Evolutionary conservation across 2,888 invertebrate species (phyloP), one percentile per base, ranked within the genome.

Genomic region (Crocallis elinguaria): DNA sequence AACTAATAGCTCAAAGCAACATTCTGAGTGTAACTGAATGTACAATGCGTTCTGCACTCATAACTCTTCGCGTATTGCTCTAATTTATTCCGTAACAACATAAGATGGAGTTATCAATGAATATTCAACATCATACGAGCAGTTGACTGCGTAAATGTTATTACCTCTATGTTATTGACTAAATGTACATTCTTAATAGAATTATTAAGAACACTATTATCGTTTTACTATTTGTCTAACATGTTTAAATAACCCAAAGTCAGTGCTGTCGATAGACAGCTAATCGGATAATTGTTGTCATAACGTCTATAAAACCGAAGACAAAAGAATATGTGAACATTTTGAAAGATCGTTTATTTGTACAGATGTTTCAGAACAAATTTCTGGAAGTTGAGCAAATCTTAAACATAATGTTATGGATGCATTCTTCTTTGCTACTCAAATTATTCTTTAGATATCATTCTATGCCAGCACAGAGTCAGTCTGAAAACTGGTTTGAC

Each of bases 71-170:
- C 38, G 23, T 14, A n/a, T 45, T 41, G 12, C 45, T 38, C 29
- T 29, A 50, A 49, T 49, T 43, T 42, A 30, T 29, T 36, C 33
- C 30, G 32, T 30, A 35, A 36, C 25, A 51, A 36, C 30, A 41
- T 16, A 23, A 48, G 41, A 33, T 57, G 27, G 13, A 44, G 30
- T 41, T 51, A 30, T 43, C 29, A 43, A 38, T 48, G 37, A 56
- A 46, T 48, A 48, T 46, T 56, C 43, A 49, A 45, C 30, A 25
- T 1, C 23, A 14, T 29, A n/a, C n/a, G n/a, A n/a, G n/a, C n/a
- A 23, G 12, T 14, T 42, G 39, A 25, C 17, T 50, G 29, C 45
- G 45, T 29, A 25, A n/a, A n/a, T n/a, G n/a, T n/a, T n/a, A n/a
- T n/a, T n/a, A n/a, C n/a, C n/a, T n/a, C 41, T 38, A 43, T 23